phyloP scores from a whole-genome alignment of 2,888 invertebrate genomes.

The Stenolophus ochropezus region DNA sequence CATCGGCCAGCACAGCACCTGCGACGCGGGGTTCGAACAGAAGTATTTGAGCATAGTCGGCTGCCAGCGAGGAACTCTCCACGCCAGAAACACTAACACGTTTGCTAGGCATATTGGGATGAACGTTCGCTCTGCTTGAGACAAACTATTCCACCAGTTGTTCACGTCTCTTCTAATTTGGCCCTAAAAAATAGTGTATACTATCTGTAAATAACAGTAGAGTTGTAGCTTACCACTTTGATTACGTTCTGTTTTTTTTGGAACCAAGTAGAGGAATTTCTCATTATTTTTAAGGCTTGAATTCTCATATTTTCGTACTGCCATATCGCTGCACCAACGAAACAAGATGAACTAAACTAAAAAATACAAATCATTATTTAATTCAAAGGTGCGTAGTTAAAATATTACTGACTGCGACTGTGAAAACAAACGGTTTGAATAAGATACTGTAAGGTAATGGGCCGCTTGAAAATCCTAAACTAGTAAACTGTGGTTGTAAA shows the following conservation, averaged over 20 bases:
- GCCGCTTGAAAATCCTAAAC: conserved; percentile 71
- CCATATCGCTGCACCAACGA: conserved; percentile 88
- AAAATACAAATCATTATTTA: conserved; percentile 52
- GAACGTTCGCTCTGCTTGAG: conserved; percentile 86
- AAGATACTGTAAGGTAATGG: conserved; percentile 73
- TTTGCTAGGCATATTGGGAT: conserved; percentile 87
- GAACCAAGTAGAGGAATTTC: conserved; percentile 75
- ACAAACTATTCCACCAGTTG: conserved; percentile 83
- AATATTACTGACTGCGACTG: conserved; percentile 76
- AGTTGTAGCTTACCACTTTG: conserved; percentile 32
- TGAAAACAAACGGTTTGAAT: conserved; percentile 80
- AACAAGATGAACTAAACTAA: conserved; percentile 76
- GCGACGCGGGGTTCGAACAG: conserved; percentile 85
- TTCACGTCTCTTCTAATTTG: conserved; percentile 70
- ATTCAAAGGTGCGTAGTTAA: neutral
- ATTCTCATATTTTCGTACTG: conserved; percentile 85
- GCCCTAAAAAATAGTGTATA: conserved; percentile 67
- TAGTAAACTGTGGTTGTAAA: conserved; percentile 72
- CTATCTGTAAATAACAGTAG: neutral
- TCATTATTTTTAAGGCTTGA: conserved; percentile 76
- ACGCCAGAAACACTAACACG: conserved; percentile 85
- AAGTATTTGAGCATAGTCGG: conserved; percentile 89
- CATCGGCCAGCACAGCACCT: conserved; percentile 90
- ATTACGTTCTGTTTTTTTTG: conserved; percentile 67
- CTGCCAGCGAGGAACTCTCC: conserved; percentile 85